These are phyloP conservation scores for Steinernema carpocapsae DNA, from an alignment of 2,888 invertebrate species.

Conservation along the genomic window DNA sequence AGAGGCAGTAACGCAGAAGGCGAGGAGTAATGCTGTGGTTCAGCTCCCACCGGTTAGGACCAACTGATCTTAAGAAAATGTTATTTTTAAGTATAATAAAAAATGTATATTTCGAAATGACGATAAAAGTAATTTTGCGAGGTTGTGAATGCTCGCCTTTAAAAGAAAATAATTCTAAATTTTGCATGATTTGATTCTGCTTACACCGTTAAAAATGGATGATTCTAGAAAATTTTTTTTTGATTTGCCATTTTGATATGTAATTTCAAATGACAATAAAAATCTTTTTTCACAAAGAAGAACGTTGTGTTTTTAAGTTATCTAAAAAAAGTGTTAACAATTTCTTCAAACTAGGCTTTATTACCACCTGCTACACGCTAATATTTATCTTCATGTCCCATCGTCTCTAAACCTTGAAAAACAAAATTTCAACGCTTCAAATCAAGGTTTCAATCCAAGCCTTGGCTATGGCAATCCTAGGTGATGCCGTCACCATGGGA, in stretches of 20 bases:
- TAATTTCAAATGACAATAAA: no score
- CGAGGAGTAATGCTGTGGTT: neutral
- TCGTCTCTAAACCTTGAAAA: neutral
- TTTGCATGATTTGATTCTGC: neutral
- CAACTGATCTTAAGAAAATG: neutral
- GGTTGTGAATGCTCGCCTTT: neutral
- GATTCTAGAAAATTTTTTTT: neutral
- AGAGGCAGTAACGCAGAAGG: neutral
- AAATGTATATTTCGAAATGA: no score
- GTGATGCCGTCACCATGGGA: neutral
- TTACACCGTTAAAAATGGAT: neutral
- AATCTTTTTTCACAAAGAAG: no score
- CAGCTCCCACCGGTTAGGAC: neutral
- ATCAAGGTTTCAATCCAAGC: neutral
- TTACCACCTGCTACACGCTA: neutral
- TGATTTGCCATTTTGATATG: neutral
- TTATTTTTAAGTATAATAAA: no score
- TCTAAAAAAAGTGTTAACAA: no score
- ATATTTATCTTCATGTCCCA: neutral
- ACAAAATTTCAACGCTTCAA: neutral
- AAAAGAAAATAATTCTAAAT: neutral
- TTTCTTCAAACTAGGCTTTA: conserved; percentile 9
- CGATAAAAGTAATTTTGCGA: no score
- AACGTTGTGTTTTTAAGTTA: no score
- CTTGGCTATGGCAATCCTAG: neutral